A percentile compares a stretch with the other conserved stretches of the same genome.
phyloP scores from a whole-genome alignment of 2,797 vertebrate genomes.

The Ambastaia sidthimunki region DNA sequence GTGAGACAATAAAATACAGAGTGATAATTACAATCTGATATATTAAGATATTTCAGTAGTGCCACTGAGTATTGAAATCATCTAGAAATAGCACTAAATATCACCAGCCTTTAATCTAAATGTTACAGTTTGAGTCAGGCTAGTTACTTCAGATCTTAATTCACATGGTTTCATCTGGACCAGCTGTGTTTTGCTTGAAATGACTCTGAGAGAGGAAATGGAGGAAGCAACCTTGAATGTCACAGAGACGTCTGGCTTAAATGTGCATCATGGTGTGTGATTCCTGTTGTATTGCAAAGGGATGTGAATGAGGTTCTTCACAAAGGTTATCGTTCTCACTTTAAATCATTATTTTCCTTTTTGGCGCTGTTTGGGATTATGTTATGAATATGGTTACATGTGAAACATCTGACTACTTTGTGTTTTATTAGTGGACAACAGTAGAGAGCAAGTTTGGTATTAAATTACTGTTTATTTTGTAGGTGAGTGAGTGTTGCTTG shows the following conservation, averaged over 20 bases:
- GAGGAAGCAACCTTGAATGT: slow-evolving; percentile 20
- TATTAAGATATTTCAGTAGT: neutral
- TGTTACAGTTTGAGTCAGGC: slow-evolving; percentile 19
- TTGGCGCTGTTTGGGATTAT: neutral
- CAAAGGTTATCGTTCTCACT: neutral
- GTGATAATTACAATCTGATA: neutral
- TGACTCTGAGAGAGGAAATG: slow-evolving; percentile 43
- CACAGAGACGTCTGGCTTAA: neutral
- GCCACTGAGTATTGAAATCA: neutral
- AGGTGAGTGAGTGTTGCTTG: neutral
- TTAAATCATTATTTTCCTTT: neutral
- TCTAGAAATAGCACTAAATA: slow-evolving; percentile 9
- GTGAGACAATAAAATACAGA: neutral
- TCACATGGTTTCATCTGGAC: slow-evolving; percentile 23
- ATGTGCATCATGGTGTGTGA: neutral
- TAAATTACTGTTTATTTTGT: neutral
- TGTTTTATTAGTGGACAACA: neutral
- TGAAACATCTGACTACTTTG: no score
- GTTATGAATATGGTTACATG: no score
- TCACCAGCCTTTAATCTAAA: slow-evolving; percentile 10
- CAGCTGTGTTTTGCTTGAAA: slow-evolving; percentile 36
- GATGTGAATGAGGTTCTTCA: neutral
- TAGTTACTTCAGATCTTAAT: slow-evolving; percentile 26
- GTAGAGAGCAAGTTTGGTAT: no score
- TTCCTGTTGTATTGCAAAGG: neutral